These are phyloP conservation scores for Anoura caudifer DNA, from an alignment of 2,113 vertebrate species.

Conservation along the genomic window DNA sequence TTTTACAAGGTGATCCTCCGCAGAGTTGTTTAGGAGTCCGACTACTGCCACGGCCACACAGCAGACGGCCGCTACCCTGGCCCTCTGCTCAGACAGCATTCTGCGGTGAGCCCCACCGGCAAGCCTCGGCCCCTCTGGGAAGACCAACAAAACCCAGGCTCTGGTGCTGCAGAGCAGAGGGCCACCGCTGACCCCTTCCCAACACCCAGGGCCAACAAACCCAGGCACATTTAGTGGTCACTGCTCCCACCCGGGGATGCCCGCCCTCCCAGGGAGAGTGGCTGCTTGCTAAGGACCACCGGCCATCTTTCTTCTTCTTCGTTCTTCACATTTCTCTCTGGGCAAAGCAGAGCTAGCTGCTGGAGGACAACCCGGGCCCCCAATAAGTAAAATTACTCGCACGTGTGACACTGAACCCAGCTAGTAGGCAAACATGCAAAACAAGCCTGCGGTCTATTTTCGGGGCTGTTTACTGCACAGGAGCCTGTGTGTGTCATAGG, in stretches of 20 bases:
- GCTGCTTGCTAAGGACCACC: neutral
- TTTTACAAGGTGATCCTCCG: neutral
- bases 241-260: neutral
- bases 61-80: fast-evolving
- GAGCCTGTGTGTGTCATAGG: neutral
- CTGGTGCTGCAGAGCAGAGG: neutral
- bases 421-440: neutral
- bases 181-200: neutral
- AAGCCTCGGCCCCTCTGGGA: neutral
- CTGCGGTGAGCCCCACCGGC: fast-evolving
- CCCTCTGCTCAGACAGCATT: fast-evolving
- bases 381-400: neutral
- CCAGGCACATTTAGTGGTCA: neutral
- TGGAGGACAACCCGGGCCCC: neutral
- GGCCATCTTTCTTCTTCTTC: neutral
- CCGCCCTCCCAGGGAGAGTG: neutral
- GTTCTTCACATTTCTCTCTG: neutral
- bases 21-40: neutral
- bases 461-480: neutral
- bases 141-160: neutral
- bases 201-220: neutral
- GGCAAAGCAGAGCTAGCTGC: neutral
- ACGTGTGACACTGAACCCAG: neutral
- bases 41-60: fast-evolving
- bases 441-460: neutral